Evolutionary conservation across 1,140 invertebrate genomes (phyloP), one percentile per base, ranked within the genome.

Genomic region (Drosophila tropicalis): DNA sequence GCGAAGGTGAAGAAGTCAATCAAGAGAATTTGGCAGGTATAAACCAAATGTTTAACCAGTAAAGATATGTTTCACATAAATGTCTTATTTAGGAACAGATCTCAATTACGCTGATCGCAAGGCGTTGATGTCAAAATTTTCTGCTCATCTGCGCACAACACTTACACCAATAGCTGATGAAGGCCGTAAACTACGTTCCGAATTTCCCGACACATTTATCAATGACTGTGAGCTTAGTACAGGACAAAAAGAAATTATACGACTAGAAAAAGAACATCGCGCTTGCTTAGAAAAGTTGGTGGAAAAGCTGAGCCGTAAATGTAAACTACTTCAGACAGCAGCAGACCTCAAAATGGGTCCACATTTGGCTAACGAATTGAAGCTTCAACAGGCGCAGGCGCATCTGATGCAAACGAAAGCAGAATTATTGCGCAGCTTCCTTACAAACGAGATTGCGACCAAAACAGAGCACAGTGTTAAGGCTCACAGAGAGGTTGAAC

Each of bases 261-360:
- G 44, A 6, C 29, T 91, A 39, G 81, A 91, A n/a, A 39, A 70
- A 15, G 76, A 91, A 51, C 65, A 87, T 32, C 77, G 84, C 5
- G 56, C 13, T 0, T 61, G 78, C 3, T 57, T 83, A 12, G 62
- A 73, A 17, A 72, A 81, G 54, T 55, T 89, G 7, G 58, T 72
- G 3, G 41, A 71, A 15, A 60, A 74, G 9, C 32, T 56, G 0
- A 72, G 60, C 6, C 67, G 79, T 1, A 90, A 90, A 56, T 86
- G 87, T 29, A 63, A 55, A 5, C 72, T 79, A 1, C 72, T 91
- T 17, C 73, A 83, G 17, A 61, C 72, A 4, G 70, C 67, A 1
- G 77, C 76, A 0, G 86, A 91, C 1, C 22, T 90, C 1, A 91
- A 91, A 66, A 72, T 84, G 73, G 90, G 90, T 0, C 73, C 90